Conservation (phyloP, 1,140 invertebrate genomes). For the Papilio polyxenes region DNA sequence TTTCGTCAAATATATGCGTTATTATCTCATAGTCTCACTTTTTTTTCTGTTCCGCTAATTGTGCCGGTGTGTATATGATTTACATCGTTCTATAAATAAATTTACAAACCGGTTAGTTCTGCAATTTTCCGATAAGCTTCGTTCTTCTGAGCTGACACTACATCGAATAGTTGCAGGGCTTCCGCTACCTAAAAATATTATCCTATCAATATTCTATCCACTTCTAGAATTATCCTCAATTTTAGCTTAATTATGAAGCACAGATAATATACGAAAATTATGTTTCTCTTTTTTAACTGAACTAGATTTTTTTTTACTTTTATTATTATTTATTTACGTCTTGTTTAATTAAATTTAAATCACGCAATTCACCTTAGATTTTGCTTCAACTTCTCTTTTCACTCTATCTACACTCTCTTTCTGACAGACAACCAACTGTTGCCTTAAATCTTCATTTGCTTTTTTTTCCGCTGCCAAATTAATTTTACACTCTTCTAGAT, state of each 20-base stretch:
- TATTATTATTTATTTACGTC: no score
- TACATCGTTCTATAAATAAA: no score
- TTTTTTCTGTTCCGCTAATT: no score
- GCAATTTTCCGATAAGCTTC: slow-evolving; percentile 63
- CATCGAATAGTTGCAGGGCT: slow-evolving; percentile 72
- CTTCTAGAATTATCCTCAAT: not conserved
- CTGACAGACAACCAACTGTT: slow-evolving; percentile 54
- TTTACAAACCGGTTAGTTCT: slow-evolving; percentile 59
- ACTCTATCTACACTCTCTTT: slow-evolving; percentile 61
- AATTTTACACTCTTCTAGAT: slow-evolving; percentile 63
- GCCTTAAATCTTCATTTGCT: slow-evolving; percentile 60
- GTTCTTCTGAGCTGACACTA: slow-evolving; percentile 67
- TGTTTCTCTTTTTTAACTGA: no score
- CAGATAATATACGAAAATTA: not conserved
- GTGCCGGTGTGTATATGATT: no score
- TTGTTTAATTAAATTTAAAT: not conserved
- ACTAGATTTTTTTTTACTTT: no score
- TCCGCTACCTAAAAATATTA: slow-evolving; percentile 66
- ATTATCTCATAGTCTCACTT: no score
- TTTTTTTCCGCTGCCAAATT: slow-evolving; percentile 64
- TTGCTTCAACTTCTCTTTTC: slow-evolving; percentile 71
- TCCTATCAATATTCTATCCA: not conserved
- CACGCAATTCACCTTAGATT: slow-evolving; percentile 60
- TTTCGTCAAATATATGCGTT: no score
- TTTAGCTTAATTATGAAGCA: not conserved